Evolutionary conservation across 2,113 vertebrate genomes (phyloP).

Genomic region (Trogon melanurus): DNA sequence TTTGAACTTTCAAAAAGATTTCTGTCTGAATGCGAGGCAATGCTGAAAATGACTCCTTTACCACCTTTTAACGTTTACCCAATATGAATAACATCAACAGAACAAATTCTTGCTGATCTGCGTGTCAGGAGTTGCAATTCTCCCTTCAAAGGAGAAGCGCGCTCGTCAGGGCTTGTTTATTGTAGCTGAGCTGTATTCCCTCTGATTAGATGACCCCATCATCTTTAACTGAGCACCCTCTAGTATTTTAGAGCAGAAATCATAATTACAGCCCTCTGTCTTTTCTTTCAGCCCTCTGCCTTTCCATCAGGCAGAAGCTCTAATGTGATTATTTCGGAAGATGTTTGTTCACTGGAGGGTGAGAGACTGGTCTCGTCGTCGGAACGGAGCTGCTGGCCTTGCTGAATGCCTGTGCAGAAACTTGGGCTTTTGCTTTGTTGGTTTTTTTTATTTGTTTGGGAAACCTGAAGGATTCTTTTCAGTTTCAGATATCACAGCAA

Average conservation of each 20-base stretch:
- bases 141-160: background rate
- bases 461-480: background rate
- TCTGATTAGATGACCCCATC: background rate
- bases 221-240: background rate
- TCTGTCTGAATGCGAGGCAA: background rate
- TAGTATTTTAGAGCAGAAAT: background rate
- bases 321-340: background rate
- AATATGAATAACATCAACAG: background rate
- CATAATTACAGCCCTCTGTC: background rate
- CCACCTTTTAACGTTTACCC: background rate
- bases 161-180: background rate
- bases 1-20: background rate
- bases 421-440: rapidly evolving
- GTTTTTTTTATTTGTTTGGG: background rate
- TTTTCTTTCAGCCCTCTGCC: background rate
- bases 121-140: background rate
- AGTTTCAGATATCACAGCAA: background rate
- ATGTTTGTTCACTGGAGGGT: background rate
- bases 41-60: background rate
- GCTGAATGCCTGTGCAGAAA: background rate
- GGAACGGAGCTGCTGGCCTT: rapidly evolving
- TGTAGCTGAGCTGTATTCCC: background rate
- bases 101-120: background rate
- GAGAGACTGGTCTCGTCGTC: rapidly evolving
- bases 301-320: background rate